Base-by-base conservation (phyloP, 2,888 invertebrate species). In the Allygus modestus region DNA sequence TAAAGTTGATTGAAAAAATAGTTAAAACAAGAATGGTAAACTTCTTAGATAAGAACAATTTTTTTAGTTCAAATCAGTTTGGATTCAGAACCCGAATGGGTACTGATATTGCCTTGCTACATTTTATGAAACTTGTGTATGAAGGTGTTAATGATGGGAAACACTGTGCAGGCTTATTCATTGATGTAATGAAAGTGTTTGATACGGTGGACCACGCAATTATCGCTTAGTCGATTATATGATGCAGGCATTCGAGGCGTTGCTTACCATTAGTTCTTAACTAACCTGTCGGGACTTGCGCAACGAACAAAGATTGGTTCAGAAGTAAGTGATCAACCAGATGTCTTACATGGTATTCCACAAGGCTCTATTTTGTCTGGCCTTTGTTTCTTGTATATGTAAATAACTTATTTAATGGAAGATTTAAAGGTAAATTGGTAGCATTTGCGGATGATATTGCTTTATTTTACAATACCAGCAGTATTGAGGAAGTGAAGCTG, bases 361-460 rank as follows among this genome's bases (percentile, higher is more conserved):
- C 81, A 81, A 31, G 81, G 61, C 20, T 81, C 58, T 58, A 61
- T 81, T 37, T 61, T 20, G 54, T 41, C 26, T 33, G 20, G 61
- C 31, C 26, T 17, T 61, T 58, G 11, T 81, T 81, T 37, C 7
- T 81, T 9, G 58, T 81, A 9, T 81, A 61, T 61, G 12, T 81
- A 0, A 81, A 58, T n/a, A 33, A 61, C 33, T 31, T 81, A 20
- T 81, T 58, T 15, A 61, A 81, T 81, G 58, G 61, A 4, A 58
- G 26, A 2, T 61, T 81, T 54, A n/a, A 81, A 9, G 58, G 61
- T 9, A 37, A 81, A 61, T n/a, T 61, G 28, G 26, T 37, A 61
- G 26, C 61, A 7, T 81, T 61, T 81, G 51, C 81, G 7, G 81
- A 81, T 15, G 81, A 81, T 61, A 81, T 61, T 58, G 81, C 37